Percentiles rank a stretch among this genome's conserved stretches.
These are phyloP conservation scores for Pecten maximus DNA, from an alignment of 2,888 invertebrate species.

Conservation along the genomic window DNA sequence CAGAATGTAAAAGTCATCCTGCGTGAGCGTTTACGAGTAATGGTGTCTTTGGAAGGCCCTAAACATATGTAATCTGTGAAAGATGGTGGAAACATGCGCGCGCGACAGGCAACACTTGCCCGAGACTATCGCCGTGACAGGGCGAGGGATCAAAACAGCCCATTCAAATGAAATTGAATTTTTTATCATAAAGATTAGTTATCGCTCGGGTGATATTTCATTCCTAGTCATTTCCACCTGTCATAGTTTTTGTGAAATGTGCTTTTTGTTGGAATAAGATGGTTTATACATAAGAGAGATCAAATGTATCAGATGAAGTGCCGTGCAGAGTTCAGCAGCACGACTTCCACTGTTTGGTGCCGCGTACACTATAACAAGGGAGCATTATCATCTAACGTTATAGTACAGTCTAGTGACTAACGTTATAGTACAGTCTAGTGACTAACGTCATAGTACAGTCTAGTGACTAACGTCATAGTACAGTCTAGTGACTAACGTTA, in stretches of 20 bases:
- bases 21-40: slow-evolving; percentile 27
- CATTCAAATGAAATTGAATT: slow-evolving; percentile 22
- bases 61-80: slow-evolving; percentile 20
- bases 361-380: not conserved
- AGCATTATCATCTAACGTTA: not conserved
- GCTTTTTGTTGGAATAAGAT: not conserved
- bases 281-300: not conserved
- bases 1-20: slow-evolving; percentile 27
- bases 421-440: not conserved
- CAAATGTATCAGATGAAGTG: not conserved
- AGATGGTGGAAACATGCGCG: slow-evolving; percentile 12
- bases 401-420: not conserved
- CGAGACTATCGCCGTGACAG: not conserved
- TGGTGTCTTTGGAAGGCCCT: slow-evolving; percentile 30
- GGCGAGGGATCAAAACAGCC: not conserved
- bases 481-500: too few species aligned
- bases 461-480: too few species aligned
- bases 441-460: too few species aligned
- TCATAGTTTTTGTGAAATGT: slow-evolving; percentile 25
- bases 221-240: slow-evolving; percentile 30
- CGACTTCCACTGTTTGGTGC: not conserved
- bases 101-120: slow-evolving; percentile 2
- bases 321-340: not conserved
- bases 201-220: not conserved
- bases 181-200: slow-evolving; percentile 21